Evolutionary conservation across 2,797 vertebrate species (phyloP), one percentile per base, ranked within the genome.

Genomic region (Sebastes elongatus): DNA sequence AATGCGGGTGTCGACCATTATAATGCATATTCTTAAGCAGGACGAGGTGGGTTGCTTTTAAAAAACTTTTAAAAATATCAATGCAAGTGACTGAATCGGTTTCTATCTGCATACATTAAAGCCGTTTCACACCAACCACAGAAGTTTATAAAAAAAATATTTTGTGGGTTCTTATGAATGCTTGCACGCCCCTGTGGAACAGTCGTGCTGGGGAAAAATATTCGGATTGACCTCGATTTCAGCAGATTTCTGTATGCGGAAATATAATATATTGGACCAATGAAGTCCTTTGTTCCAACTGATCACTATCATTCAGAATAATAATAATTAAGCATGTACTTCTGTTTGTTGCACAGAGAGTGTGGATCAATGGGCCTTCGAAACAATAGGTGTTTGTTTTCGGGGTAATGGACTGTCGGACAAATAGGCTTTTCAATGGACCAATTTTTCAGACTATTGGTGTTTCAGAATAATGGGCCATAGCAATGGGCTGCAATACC

Each of bases 161-260:
- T 53, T 53, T 53, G 49, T 42, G 49, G 20, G n/a, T 53, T 53
- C 20, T n/a, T 8, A 1, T 22, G 49, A 53, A 53, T 53, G 20
- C 20, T n/a, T 53, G 0, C 49, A n/a, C 49, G 2, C 49, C 9
- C 49, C 4, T 22, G 20, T 5, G 20, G 20, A n/a, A 53, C 9
- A 5, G 4, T 53, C 20, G 9, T 53, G 20, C 49, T 3, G n/a
- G 49, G 20, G 20, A 10, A 10, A 4, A 10, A 42, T 38, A 38
- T 38, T 14, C 5, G 5, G 35, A 42, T 0, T 6, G 14, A 42
- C 0, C 35, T 38, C 11, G 5, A 38, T 38, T 38, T 38, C 35
- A 38, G 38, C 38, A 42, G 35, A 38, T 42, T 42, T 42, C 38
- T 16, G 38, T 42, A 14, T 42, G 14, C 6, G 14, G 38, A 42